Evolutionary conservation across 2,113 vertebrate genomes (phyloP), one percentile per base, ranked within the genome.

Genomic region (Malurus elegans): DNA sequence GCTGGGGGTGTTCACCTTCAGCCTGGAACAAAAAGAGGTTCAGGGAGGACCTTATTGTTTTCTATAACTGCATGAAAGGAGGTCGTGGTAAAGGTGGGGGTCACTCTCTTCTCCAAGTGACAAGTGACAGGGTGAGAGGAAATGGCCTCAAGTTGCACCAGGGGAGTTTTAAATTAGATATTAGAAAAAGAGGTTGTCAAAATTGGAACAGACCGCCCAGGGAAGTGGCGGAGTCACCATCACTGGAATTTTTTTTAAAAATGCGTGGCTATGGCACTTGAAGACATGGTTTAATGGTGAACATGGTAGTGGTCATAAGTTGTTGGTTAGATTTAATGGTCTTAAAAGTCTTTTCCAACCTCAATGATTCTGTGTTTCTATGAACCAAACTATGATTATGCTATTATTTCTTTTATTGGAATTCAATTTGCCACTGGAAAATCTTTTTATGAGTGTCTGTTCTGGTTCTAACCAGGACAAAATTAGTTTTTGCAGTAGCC

Each of bases 231-330:
- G 26, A 45, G 45, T 60, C 9, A 38, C 14, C 12, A 24, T 38
- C 32, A 47, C 38, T 53, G 9, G 15, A 69, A 53, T 15, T n/a
- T 57, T 44, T 8, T 38, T 44, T 8, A 1, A 24, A 12, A 69
- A 67, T 12, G 6, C 16, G 3, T 51, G 47, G 8, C 28, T 24
- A 4, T 69, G n/a, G 36, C 47, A n/a, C 23, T 53, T n/a, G 47
- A 47, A 28, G 18, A 53, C 18, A 5, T 0, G 0, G 18, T 48
- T 40, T 40, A n/a, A 57, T 56, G 42, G 34, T 66, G 25, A 48
- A 25, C 9, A 20, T 50, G 34, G 31, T 25, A 19, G 31, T 66
- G 36, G 31, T 50, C 9, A 34, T 66, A 20, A 16, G 51, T 57
- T 57, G 32, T 23, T 57, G 32, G 54, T 75, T 25, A 47, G 60